Evolutionary conservation across 1,140 invertebrate genomes (phyloP), one percentile per base, ranked within the genome.

Genomic region (Drosophila fuyamai): DNA sequence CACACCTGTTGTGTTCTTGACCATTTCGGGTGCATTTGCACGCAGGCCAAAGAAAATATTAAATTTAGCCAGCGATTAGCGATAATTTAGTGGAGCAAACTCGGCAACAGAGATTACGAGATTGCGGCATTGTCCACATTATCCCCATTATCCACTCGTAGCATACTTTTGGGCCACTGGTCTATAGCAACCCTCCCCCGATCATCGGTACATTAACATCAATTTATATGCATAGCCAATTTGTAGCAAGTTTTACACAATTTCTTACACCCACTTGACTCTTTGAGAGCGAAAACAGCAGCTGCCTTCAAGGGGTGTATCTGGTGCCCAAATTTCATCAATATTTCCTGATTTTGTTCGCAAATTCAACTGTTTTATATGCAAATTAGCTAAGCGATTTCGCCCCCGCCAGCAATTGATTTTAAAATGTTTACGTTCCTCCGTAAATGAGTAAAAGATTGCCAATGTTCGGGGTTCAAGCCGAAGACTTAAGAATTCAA

Each of bases 141-240:
- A 32, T 32, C 38, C 29, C 27, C 8, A 29, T 54, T 38, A 71
- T 14, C 36, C 8, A 51, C 12, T 7, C 14, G 5, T 50, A 38
- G 80, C 83, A 89, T 89, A 80, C 59, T 89, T 89, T 60, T 50
- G 41, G 76, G 84, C 68, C 29, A 62, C 2, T 27, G 12, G 16
- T 2, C 53, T 14, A 8, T 40, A 71, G 16, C 48, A 38, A 61
- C 57, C 72, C 38, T 27, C 35, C 8, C 2, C 23, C 48, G 43
- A 40, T n/a, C 44, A 53, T 32, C 6, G 29, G 29, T 8, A 84
- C 81, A 92, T 92, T 92, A 92, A 91, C 91, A 56, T 80, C 88
- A 91, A 92, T 92, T 92, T 92, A 92, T 92, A 92, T 92, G 91
- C 91, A 92, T 86, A 92, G 90, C 79, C 90, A 92, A 91, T 91